Conservation (phyloP, 2,888 invertebrate genomes). For the Norana najaformis region DNA sequence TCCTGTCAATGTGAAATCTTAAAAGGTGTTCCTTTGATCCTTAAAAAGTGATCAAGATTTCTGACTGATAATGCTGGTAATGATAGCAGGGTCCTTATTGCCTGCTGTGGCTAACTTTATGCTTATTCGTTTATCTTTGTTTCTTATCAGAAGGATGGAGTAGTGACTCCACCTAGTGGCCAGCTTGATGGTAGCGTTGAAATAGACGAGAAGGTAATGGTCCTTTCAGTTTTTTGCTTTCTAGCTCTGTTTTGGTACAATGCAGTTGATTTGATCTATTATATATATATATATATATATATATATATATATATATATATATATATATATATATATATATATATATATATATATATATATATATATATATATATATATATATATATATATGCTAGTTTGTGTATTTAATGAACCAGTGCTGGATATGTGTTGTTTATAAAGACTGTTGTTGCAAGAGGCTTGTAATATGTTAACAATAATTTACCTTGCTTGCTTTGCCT, state of each 20-base stretch:
- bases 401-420: no score
- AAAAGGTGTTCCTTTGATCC: no score
- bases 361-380: no score
- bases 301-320: neutral
- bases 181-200: conserved; percentile 25
- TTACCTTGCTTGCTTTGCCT: no score
- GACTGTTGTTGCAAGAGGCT: no score
- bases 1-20: no score
- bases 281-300: neutral
- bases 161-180: neutral
- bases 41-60: no score
- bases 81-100: neutral
- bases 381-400: no score
- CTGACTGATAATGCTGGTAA: neutral
- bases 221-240: conserved; percentile 22
- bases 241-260: neutral
- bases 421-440: no score
- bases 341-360: neutral
- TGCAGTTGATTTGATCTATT: neutral
- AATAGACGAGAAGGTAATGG: conserved; percentile 30
- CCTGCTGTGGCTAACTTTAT: neutral
- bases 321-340: no score
- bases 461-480: no score
- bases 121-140: conserved; percentile 17
- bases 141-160: neutral